Evolutionary conservation across 2,113 vertebrate species (phyloP).

Genomic region (Phylloscopus whistleri): DNA sequence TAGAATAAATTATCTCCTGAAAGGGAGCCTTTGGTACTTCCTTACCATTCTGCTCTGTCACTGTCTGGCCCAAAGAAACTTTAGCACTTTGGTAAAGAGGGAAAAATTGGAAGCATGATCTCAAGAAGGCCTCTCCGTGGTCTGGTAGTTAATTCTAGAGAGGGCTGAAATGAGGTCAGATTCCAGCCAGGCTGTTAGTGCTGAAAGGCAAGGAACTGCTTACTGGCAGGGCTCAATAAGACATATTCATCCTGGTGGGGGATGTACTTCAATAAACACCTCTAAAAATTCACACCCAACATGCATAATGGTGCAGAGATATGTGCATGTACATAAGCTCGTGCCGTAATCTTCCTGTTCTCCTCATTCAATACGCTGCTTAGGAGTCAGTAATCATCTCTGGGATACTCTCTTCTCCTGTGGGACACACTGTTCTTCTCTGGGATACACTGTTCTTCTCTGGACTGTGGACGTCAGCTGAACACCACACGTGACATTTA

Average conservation of each 20-base stretch:
- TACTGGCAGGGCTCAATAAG: neutral
- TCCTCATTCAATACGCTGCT: accelerated
- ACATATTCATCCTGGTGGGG: neutral
- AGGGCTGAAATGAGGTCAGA: neutral
- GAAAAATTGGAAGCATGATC: neutral
- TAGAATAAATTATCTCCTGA: neutral
- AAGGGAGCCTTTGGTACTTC: neutral
- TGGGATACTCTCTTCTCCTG: neutral
- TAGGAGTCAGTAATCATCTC: neutral
- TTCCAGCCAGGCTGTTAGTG: accelerated
- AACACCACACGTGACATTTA: neutral
- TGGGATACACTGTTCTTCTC: neutral
- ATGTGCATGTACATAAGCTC: accelerated
- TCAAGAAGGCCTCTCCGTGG: neutral
- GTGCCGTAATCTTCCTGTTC: accelerated
- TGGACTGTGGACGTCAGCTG: neutral
- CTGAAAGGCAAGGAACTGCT: neutral
- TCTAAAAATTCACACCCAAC: neutral
- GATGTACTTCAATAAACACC: neutral
- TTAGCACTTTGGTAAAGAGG: neutral
- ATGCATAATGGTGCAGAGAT: neutral
- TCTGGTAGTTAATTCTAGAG: neutral
- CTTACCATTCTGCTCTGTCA: neutral
- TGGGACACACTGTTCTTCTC: neutral
- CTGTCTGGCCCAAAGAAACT: neutral